phyloP scores from a whole-genome alignment of 1,140 invertebrate genomes.

The Diachasmimorpha longicaudata region DNA sequence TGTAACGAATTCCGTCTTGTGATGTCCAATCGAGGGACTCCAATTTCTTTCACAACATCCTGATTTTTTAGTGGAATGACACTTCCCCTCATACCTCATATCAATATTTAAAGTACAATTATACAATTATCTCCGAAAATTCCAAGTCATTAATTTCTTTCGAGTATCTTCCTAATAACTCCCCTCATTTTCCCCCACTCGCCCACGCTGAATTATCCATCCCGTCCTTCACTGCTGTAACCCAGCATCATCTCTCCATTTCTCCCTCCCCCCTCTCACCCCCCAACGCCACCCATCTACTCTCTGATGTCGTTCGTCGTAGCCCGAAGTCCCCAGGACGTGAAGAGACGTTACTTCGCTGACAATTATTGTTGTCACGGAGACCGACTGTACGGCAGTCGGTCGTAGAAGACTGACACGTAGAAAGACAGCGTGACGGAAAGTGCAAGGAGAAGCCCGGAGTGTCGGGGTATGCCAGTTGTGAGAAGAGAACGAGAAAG shows the following conservation, averaged over 20 bases:
- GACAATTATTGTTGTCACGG: conserved; percentile 61
- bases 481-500: conserved; percentile 24
- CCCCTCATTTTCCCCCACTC: conserved; percentile 1
- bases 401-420: conserved; percentile 49
- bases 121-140: conserved; percentile 14
- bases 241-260: background rate
- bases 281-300: background rate
- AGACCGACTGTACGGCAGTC: conserved; percentile 42
- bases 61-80: background rate
- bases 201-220: conserved; percentile 27
- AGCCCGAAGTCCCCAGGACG: conserved; percentile 27
- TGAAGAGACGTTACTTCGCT: conserved; percentile 53
- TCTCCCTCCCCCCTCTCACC: background rate
- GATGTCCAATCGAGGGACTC: background rate
- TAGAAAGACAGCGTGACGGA: conserved; percentile 53
- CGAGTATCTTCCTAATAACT: background rate
- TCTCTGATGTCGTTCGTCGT: conserved; percentile 2
- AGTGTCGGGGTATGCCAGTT: conserved; percentile 26
- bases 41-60: too few relatives aligned
- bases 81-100: too few relatives aligned
- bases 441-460: conserved; percentile 39
- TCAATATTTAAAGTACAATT: conserved; percentile 20
- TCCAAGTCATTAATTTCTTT: too few relatives aligned
- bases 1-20: background rate
- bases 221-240: background rate